Conservation (phyloP, 2,797 vertebrate species). For the Tenualosa thibaudeaui region DNA sequence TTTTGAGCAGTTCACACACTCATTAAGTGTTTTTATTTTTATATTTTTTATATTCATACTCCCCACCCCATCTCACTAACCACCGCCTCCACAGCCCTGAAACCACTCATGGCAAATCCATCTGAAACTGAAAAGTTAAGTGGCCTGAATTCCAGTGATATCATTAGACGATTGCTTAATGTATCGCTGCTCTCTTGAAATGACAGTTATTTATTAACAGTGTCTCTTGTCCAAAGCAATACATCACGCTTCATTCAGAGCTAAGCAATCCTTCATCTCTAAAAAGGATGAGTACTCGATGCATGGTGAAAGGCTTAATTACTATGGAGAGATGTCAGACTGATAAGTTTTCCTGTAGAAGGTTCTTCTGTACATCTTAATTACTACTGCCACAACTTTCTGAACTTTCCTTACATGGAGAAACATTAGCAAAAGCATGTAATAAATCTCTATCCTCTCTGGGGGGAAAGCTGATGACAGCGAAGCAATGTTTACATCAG, state of each 20-base stretch:
- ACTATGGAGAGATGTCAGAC: neutral
- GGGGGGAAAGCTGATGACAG: neutral
- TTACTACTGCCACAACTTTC: neutral
- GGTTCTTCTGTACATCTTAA: conserved; percentile 3
- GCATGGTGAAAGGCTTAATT: conserved; percentile 7
- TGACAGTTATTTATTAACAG: conserved; percentile 20
- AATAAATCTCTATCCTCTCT: neutral
- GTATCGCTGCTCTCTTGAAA: conserved; percentile 3
- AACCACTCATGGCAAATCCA: neutral
- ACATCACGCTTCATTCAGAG: neutral
- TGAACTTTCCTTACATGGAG: neutral
- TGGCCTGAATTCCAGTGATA: conserved; percentile 4
- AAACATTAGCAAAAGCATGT: neutral
- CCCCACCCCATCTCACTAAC: neutral
- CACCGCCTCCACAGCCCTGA: neutral
- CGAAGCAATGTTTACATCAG: conserved; percentile 9
- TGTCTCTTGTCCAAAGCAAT: conserved; percentile 15
- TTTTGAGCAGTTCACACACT: neutral
- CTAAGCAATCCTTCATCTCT: neutral
- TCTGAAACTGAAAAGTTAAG: neutral
- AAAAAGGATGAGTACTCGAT: neutral
- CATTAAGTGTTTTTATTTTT: neutral
- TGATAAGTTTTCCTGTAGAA: neutral
- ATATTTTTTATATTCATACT: neutral
- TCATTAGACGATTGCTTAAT: conserved; percentile 16